These are phyloP conservation scores for Sabatieria punctata DNA, from an alignment of 2,888 invertebrate genomes.

Conservation along the genomic window DNA sequence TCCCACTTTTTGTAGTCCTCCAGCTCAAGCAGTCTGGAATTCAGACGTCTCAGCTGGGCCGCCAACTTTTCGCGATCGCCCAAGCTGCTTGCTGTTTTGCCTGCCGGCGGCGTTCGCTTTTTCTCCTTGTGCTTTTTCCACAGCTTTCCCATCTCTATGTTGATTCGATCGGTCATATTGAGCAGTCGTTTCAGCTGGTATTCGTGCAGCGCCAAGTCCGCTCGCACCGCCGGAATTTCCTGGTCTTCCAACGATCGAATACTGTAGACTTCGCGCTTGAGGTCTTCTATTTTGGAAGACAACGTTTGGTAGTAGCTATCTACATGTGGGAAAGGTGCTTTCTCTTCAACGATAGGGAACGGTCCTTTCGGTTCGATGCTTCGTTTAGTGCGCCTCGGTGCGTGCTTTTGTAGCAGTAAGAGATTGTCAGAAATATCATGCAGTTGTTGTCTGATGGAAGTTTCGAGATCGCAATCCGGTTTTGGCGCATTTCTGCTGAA, in stretches of 20 bases:
- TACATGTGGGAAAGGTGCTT: too few relatives aligned
- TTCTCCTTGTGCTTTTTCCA: slow-evolving; percentile 18
- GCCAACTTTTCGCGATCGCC: too few relatives aligned
- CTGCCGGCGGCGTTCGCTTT: slow-evolving; percentile 10
- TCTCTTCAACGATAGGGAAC: too few relatives aligned
- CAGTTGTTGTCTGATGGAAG: too few relatives aligned
- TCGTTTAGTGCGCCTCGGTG: too few relatives aligned
- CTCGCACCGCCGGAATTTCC: slow-evolving; percentile 11
- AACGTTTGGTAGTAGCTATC: slow-evolving; percentile 8
- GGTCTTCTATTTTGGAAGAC: slow-evolving; percentile 2
- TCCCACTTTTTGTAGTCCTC: slow-evolving; percentile 4
- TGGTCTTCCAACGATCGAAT: slow-evolving; percentile 10
- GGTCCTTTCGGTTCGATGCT: too few relatives aligned
- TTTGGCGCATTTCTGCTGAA: too few relatives aligned
- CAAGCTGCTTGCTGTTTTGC: slow-evolving; percentile 13
- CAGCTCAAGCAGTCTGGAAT: not conserved
- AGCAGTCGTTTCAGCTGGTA: slow-evolving; percentile 12
- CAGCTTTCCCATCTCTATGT: slow-evolving; percentile 24
- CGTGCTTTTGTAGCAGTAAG: too few relatives aligned
- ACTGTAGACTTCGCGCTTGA: slow-evolving; percentile 7
- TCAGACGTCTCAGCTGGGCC: not conserved
- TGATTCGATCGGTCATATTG: slow-evolving; percentile 12
- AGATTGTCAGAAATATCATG: too few relatives aligned
- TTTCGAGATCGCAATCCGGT: too few relatives aligned
- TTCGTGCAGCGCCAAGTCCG: slow-evolving; percentile 13